Percentiles rank a stretch among this genome's conserved stretches.
Conservation (phyloP, 1,140 invertebrate genomes). For the Meloidogyne floridensis region DNA sequence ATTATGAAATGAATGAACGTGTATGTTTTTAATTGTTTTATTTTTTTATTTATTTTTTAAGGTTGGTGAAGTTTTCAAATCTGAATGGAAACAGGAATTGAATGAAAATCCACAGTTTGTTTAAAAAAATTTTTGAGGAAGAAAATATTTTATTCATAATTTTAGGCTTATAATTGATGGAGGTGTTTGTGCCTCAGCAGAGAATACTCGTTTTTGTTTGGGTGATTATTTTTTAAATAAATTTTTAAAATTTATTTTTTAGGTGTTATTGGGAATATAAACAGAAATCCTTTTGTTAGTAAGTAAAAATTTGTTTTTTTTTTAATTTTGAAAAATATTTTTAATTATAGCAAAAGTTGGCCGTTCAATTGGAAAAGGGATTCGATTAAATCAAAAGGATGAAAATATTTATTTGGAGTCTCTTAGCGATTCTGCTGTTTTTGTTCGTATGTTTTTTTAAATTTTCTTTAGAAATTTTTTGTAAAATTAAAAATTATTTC, state of each 20-base stretch:
- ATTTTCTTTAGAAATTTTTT: background rate
- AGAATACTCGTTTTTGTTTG: slow-evolving; percentile 27
- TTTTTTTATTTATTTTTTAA: background rate
- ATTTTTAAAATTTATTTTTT: background rate
- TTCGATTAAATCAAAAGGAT: slow-evolving; percentile 18
- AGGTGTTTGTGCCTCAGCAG: slow-evolving; percentile 13
- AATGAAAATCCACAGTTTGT: slow-evolving; percentile 13
- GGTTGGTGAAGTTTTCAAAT: slow-evolving; percentile 31
- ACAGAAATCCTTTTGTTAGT: slow-evolving; percentile 29
- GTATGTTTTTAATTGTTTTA: slow-evolving; percentile 5
- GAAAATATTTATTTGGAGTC: slow-evolving; percentile 26
- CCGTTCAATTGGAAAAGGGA: slow-evolving; percentile 22
- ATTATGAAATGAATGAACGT: slow-evolving; percentile 29
- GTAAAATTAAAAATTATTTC: too few species aligned
- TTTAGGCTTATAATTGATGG: slow-evolving; percentile 22
- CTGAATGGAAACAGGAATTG: slow-evolving; percentile 14
- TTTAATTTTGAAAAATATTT: background rate
- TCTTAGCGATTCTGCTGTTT: slow-evolving; percentile 28
- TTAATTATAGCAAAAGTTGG: slow-evolving; percentile 15
- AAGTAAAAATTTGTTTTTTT: background rate
- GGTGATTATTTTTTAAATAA: background rate
- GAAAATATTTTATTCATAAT: background rate
- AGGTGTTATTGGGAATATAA: slow-evolving; percentile 29
- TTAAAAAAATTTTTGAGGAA: background rate
- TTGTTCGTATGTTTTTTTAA: slow-evolving; percentile 24